Conservation (phyloP, 1,140 invertebrate species). For the Spodoptera frugiperda region DNA sequence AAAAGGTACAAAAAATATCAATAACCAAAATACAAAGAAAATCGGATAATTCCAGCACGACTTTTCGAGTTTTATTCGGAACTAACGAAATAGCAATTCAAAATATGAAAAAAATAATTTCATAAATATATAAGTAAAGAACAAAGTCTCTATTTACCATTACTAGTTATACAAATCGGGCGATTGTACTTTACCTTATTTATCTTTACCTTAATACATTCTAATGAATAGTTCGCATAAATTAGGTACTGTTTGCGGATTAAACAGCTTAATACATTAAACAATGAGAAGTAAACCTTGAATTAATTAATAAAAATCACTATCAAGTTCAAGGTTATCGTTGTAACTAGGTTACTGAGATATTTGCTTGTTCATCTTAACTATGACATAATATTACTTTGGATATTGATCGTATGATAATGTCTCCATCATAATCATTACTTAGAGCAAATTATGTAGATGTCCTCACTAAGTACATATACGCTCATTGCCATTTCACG, state of each 20-base stretch:
- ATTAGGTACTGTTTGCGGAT: slow-evolving; percentile 19
- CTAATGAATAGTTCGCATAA: slow-evolving; percentile 5
- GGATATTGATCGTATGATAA: neutral
- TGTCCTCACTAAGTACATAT: too few relatives aligned
- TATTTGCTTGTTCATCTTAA: neutral
- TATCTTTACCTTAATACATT: slow-evolving; percentile 15
- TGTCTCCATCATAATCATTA: too few relatives aligned
- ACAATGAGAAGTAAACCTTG: slow-evolving; percentile 10
- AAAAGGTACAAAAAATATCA: too few relatives aligned
- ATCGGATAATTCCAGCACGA: too few relatives aligned
- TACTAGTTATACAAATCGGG: slow-evolving; percentile 1
- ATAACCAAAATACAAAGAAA: too few relatives aligned
- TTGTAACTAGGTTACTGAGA: neutral
- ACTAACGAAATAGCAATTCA: too few relatives aligned
- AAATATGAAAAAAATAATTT: too few relatives aligned
- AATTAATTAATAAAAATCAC: slow-evolving; percentile 16
- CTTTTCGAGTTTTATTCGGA: too few relatives aligned
- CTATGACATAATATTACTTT: neutral
- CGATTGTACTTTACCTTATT: slow-evolving; percentile 1
- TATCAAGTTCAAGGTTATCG: slow-evolving; percentile 10
- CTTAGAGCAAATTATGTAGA: too few relatives aligned
- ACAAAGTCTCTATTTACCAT: neutral
- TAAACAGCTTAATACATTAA: neutral
- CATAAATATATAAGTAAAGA: neutral
- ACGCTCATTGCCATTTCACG: too few relatives aligned